These are phyloP conservation scores for Bolborhynchus lineola DNA, from an alignment of 2,113 vertebrate genomes.

Conservation along the genomic window DNA sequence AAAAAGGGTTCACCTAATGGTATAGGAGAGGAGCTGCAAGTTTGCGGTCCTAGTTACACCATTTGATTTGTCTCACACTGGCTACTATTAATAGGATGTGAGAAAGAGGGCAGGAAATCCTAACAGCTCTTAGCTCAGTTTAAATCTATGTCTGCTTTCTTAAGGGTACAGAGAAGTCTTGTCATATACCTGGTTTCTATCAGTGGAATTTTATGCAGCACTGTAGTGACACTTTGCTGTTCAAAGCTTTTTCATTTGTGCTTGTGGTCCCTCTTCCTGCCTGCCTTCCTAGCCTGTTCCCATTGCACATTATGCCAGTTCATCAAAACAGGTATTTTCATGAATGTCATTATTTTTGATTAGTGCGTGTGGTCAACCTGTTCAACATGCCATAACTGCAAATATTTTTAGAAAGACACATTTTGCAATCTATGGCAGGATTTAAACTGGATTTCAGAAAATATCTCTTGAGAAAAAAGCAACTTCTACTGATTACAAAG, in stretches of 20 bases:
- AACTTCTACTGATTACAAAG: background rate
- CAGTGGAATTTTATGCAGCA: background rate
- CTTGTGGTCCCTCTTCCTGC: background rate
- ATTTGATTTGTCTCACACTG: background rate
- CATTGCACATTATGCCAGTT: background rate
- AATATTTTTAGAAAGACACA: background rate
- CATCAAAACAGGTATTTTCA: background rate
- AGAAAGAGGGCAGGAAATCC: background rate
- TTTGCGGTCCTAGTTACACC: background rate
- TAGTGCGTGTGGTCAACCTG: background rate
- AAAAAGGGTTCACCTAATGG: background rate
- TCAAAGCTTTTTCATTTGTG: background rate
- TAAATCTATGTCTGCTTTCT: background rate
- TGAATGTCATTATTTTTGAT: background rate
- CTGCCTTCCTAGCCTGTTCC: background rate
- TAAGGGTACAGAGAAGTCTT: background rate
- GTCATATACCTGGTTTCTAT: background rate
- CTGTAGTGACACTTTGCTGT: background rate
- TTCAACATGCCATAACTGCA: background rate
- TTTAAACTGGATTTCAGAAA: background rate
- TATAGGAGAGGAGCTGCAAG: background rate
- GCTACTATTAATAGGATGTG: background rate
- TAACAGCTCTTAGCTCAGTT: background rate
- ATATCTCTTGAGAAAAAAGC: background rate
- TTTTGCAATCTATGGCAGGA: background rate